Evolutionary conservation across 1,140 invertebrate species (phyloP).

Genomic region (Drosophila littoralis): DNA sequence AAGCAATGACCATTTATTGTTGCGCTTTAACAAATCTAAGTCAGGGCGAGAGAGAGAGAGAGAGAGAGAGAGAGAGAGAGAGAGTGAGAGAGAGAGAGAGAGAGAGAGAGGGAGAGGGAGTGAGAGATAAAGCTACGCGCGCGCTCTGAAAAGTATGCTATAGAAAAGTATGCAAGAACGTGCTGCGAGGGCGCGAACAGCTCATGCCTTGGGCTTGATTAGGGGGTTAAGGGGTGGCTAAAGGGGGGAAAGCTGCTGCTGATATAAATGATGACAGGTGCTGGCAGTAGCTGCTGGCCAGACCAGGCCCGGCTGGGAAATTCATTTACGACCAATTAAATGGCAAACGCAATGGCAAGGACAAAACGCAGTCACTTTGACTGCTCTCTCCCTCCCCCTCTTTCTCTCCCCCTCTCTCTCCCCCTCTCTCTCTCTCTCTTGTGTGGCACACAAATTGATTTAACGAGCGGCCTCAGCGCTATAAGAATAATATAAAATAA

Average conservation of each 20-base stretch:
- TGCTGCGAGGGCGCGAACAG: constrained; percentile 21
- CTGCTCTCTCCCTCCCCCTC: too few species aligned
- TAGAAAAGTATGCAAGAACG: constrained; percentile 3
- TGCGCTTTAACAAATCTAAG: constrained; percentile 33
- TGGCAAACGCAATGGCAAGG: constrained; percentile 14
- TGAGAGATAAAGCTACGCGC: not conserved
- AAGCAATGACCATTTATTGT: constrained; percentile 34
- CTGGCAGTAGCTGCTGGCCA: constrained; percentile 17
- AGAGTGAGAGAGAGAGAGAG: too few species aligned
- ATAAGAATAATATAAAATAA: constrained; percentile 29
- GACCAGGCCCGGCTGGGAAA: constrained; percentile 30
- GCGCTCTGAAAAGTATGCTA: constrained; percentile 65
- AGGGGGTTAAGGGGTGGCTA: constrained; percentile 4
- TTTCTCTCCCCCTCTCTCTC: too few species aligned
- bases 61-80: not conserved
- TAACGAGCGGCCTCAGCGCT: constrained; percentile 23
- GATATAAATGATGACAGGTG: constrained; percentile 49
- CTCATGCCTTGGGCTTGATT: constrained; percentile 14
- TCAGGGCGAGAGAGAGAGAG: not conserved
- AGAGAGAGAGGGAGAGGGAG: too few species aligned
- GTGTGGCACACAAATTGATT: constrained; percentile 32
- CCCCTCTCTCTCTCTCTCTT: not conserved
- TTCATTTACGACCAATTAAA: constrained; percentile 64
- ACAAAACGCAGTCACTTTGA: not conserved
- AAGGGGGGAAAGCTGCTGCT: constrained; percentile 8